These are phyloP conservation scores for Hemicentrotus pulcherrimus DNA, from an alignment of 35 echinoderm and acorn worm species.

Conservation along the genomic window DNA sequence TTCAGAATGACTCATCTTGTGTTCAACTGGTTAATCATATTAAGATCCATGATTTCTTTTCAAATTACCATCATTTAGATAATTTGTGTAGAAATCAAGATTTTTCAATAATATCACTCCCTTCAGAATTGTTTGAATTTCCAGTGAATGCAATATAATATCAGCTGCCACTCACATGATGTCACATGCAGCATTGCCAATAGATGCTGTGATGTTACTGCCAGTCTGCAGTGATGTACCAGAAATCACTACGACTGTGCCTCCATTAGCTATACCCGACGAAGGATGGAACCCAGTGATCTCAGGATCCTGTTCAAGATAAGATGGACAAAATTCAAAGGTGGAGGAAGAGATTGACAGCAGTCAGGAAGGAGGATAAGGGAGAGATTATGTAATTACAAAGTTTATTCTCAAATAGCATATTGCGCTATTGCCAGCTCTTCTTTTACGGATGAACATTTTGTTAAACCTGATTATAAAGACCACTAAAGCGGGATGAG, in stretches of 20 bases:
- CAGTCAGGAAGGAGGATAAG: not conserved
- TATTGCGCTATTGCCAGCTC: no score
- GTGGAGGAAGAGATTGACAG: not conserved
- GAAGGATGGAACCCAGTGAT: constrained; percentile 17
- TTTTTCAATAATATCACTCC: not conserved
- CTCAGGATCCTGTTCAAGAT: not conserved
- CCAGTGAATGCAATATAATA: not conserved
- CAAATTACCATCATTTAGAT: no score
- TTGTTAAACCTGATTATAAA: no score
- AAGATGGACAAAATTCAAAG: not conserved
- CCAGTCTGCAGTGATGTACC: not conserved
- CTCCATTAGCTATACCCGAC: not conserved
- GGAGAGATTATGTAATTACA: not conserved
- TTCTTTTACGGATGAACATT: no score
- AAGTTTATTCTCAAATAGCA: not conserved
- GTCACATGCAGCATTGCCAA: not conserved
- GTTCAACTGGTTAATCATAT: no score
- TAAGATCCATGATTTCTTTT: no score
- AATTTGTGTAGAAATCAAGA: no score
- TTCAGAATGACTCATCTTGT: no score
- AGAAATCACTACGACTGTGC: not conserved
- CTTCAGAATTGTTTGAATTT: not conserved
- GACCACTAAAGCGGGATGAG: no score
- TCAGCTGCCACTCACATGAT: not conserved
- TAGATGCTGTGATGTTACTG: constrained; percentile 19